phyloP scores from a whole-genome alignment of 2,113 vertebrate species.

The Laticauda colubrina region DNA sequence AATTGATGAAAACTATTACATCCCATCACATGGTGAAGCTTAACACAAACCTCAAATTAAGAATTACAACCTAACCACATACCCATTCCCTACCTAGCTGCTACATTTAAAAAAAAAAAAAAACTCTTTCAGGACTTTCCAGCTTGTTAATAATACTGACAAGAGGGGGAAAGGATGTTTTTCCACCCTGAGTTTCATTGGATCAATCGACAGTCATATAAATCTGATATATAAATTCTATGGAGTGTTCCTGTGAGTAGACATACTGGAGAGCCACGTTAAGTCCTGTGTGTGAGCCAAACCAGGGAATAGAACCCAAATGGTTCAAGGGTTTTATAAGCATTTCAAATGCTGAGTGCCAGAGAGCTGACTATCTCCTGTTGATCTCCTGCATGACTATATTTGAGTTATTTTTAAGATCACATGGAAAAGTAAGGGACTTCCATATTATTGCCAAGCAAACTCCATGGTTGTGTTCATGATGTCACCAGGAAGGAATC shows the following conservation, averaged over 20 bases:
- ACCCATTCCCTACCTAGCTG: background rate
- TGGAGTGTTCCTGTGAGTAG: background rate
- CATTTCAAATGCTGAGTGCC: background rate
- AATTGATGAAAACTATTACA: background rate
- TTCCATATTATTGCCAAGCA: background rate
- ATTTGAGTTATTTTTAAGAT: background rate
- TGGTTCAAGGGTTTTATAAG: background rate
- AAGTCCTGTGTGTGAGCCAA: background rate
- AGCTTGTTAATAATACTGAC: background rate
- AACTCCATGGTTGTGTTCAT: background rate
- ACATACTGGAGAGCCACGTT: background rate
- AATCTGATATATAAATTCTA: background rate
- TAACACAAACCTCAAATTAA: background rate
- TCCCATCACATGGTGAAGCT: background rate
- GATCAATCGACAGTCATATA: background rate
- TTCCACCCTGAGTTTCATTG: background rate
- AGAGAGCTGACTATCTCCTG: background rate
- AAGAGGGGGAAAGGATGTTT: background rate
- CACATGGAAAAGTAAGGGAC: background rate
- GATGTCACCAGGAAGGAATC: background rate
- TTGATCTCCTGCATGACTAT: background rate
- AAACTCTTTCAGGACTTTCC: background rate
- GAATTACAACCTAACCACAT: background rate
- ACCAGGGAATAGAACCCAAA: background rate
- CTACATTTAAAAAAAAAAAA: background rate